Base-by-base conservation (phyloP, 2,113 vertebrate species). In the Mesocricetus auratus region DNA sequence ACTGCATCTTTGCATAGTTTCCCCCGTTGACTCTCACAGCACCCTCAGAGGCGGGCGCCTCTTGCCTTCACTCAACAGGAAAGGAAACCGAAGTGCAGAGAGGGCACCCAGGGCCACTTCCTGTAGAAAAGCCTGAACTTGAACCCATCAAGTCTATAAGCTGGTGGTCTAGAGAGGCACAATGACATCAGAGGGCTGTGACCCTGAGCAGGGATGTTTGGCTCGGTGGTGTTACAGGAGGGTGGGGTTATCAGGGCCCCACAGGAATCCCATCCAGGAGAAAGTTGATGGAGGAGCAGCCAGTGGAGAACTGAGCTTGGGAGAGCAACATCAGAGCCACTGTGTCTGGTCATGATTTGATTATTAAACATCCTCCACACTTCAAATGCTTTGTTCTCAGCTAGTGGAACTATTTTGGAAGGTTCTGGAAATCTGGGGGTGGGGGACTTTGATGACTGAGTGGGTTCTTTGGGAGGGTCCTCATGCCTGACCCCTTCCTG, bases 1-100 rank as follows among this genome's bases (percentile, higher is more conserved):
- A 22, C 24, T 1, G 13, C 5, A 31, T 53, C 53, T 58, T 31
- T 7, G 0, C 0, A 1, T 0, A 60, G 31, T 21, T 56, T 16
- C 9, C 21, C 60, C 60, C 21, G 3, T 7, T 42, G 1, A 7
- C 31, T 33, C 16, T 11, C n/a, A 22, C 33, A 2, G 7, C 3
- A 60, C 3, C 29, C 13, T 87, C 29, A 0, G 9, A 12, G 19
- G 42, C 31, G 2, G 31, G 24, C 3, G 5, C 64, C 42, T 68
- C 17, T 69, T 47, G 22, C 9, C 42, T 45, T 64, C n/a, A 66
- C 36, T 36, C 64, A 47, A 3, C 13, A 7, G 31, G 12, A 22
- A 33, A 53, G n/a, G 11, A 79, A 73, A 58, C 39, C 7, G 71
- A 73, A 93, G 39, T 29, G 66, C 39, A 16, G 47, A 82, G 50